Percentiles rank a stretch among this genome's conserved stretches.
These are phyloP conservation scores for Patiria miniata DNA, from an alignment of 35 echinoderm and acorn worm genomes.

Conservation along the genomic window DNA sequence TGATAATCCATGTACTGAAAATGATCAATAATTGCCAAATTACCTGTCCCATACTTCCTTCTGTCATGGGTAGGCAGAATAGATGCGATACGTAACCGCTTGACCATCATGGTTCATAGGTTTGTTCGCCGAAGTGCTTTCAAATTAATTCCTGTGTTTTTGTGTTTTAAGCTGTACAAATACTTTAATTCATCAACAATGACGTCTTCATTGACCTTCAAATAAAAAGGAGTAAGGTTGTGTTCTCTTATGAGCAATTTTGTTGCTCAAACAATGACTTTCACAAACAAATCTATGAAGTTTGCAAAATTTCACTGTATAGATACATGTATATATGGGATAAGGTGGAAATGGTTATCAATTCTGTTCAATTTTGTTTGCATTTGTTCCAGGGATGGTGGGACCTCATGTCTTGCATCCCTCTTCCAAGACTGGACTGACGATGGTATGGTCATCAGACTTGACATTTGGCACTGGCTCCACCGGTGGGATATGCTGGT, in stretches of 20 bases:
- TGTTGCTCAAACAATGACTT: constrained; percentile 18
- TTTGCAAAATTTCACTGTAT: not conserved
- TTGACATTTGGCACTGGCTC: constrained; percentile 63
- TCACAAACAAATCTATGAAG: not conserved
- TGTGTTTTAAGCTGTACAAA: not conserved
- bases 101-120: constrained; percentile 2
- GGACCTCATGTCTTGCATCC: constrained; percentile 49
- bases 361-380: constrained; percentile 8
- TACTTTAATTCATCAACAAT: constrained; percentile 8
- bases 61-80: too few relatives aligned
- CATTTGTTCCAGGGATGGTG: constrained; percentile 54
- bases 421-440: constrained; percentile 58
- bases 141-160: too few relatives aligned
- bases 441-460: constrained; percentile 63
- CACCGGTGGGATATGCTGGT: constrained; percentile 71
- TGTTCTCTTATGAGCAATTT: too few relatives aligned
- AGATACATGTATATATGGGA: not conserved
- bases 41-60: too few relatives aligned
- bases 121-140: not conserved
- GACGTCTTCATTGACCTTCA: constrained; percentile 2
- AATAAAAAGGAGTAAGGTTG: not conserved
- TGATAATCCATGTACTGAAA: too few relatives aligned
- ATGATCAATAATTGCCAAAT: too few relatives aligned
- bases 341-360: constrained; percentile 22
- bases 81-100: not conserved